A percentile compares a stretch with the other conserved stretches of the same genome.
Conservation (phyloP, 2,797 vertebrate genomes). For the Mastacembelus armatus region DNA sequence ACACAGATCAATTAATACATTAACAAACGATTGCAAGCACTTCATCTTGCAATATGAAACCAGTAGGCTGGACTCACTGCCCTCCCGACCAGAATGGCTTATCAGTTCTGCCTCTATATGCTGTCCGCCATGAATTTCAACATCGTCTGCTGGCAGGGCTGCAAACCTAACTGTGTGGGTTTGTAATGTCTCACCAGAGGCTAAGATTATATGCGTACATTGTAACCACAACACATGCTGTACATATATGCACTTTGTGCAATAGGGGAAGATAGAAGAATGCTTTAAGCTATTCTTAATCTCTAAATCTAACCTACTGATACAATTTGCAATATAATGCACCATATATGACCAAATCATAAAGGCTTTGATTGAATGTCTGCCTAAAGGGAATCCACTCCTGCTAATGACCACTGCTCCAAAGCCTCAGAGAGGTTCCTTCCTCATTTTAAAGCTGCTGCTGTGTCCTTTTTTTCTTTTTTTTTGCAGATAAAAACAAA, state of each 20-base stretch:
- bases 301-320: constrained; percentile 24
- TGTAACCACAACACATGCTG: constrained; percentile 23
- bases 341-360: constrained; percentile 28
- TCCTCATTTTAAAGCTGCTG: constrained; percentile 10
- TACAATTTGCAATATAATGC: constrained; percentile 37
- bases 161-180: constrained; percentile 25
- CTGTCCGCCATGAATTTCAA: constrained; percentile 45
- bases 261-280: constrained; percentile 6
- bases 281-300: background rate
- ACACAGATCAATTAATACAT: constrained; percentile 83
- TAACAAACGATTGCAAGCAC: constrained; percentile 75
- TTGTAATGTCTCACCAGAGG: constrained; percentile 46
- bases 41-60: constrained; percentile 76
- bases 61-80: constrained; percentile 52
- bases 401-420: constrained; percentile 56
- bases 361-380: constrained; percentile 41
- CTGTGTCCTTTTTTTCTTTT: background rate
- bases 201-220: constrained; percentile 10
- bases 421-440: constrained; percentile 23
- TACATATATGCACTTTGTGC: constrained; percentile 6
- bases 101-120: constrained; percentile 42
- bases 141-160: constrained; percentile 28
- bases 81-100: constrained; percentile 54
- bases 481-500: constrained; percentile 51
- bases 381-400: constrained; percentile 51